These are phyloP conservation scores for Sinosuthora webbiana DNA, from an alignment of 2,113 vertebrate species.

Conservation along the genomic window DNA sequence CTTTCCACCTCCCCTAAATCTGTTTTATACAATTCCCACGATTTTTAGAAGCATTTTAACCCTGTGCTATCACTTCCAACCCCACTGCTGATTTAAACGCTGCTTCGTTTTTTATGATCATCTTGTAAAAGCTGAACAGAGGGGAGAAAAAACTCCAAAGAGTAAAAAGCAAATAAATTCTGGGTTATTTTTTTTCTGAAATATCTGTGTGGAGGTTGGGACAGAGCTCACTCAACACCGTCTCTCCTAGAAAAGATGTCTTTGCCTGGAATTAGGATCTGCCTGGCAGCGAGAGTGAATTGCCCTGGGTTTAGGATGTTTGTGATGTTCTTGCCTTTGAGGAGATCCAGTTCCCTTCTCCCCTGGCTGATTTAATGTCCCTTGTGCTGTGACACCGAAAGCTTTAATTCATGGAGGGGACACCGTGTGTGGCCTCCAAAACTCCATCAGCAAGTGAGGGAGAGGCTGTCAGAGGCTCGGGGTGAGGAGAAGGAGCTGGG, in stretches of 20 bases:
- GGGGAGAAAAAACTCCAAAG: accelerated
- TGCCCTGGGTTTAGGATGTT: not conserved
- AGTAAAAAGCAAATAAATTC: not conserved
- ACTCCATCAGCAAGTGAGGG: not conserved
- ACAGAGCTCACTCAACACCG: not conserved
- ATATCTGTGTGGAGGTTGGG: not conserved
- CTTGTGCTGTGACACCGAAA: not conserved
- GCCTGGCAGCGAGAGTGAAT: not conserved
- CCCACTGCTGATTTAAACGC: not conserved
- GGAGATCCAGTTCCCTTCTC: not conserved
- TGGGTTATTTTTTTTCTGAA: not conserved
- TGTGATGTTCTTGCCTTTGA: not conserved
- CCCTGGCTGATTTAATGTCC: not conserved
- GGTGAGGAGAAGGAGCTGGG: not conserved
- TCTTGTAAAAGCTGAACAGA: not conserved
- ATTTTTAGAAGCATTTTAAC: too few species aligned
- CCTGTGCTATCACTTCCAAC: not conserved
- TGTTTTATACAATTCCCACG: too few species aligned
- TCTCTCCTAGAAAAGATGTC: not conserved
- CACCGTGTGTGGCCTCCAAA: not conserved
- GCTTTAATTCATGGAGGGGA: not conserved
- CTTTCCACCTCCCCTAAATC: too few species aligned
- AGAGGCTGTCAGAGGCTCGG: not conserved
- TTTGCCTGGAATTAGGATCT: not conserved
- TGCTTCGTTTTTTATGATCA: not conserved